phyloP scores from a whole-genome alignment of 2,888 invertebrate genomes.

The Cephus spinipes region DNA sequence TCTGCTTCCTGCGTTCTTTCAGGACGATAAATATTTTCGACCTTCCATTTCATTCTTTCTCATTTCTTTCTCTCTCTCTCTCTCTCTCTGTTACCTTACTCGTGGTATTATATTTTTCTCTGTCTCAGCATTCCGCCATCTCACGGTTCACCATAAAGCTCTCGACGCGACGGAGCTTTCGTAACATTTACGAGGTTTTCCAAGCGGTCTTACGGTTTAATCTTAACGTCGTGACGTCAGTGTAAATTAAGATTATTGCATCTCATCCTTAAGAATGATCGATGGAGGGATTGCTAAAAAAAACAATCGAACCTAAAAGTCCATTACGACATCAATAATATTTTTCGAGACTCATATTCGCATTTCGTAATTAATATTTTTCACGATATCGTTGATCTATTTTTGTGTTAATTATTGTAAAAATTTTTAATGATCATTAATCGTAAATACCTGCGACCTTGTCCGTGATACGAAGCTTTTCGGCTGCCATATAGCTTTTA shows the following conservation, averaged over 20 bases:
- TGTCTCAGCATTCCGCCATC: slow-evolving; percentile 23
- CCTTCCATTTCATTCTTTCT: slow-evolving; percentile 23
- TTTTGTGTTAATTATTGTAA: not conserved
- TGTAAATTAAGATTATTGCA: not conserved
- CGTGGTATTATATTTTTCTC: slow-evolving; percentile 26
- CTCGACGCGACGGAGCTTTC: slow-evolving; percentile 21
- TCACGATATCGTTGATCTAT: not conserved
- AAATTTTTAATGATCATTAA: not conserved
- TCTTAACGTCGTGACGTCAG: not conserved
- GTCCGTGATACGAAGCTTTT: not conserved
- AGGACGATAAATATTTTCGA: slow-evolving; percentile 52
- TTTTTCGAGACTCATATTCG: not conserved
- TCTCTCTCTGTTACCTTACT: slow-evolving; percentile 45
- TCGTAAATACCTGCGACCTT: not conserved
- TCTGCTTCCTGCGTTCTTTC: not conserved
- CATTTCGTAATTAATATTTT: not conserved
- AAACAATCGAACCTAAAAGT: not conserved
- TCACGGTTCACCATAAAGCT: slow-evolving; percentile 30
- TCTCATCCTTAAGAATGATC: not conserved
- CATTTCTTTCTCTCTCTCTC: slow-evolving; percentile 47
- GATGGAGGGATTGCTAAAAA: not conserved
- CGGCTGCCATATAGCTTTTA: not conserved
- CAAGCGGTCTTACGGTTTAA: not conserved
- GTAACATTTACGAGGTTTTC: slow-evolving; percentile 31
- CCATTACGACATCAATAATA: not conserved